Percentiles rank a stretch among this genome's conserved stretches.
phyloP scores from a whole-genome alignment of 1,140 invertebrate genomes.

The Mercenaria mercenaria region DNA sequence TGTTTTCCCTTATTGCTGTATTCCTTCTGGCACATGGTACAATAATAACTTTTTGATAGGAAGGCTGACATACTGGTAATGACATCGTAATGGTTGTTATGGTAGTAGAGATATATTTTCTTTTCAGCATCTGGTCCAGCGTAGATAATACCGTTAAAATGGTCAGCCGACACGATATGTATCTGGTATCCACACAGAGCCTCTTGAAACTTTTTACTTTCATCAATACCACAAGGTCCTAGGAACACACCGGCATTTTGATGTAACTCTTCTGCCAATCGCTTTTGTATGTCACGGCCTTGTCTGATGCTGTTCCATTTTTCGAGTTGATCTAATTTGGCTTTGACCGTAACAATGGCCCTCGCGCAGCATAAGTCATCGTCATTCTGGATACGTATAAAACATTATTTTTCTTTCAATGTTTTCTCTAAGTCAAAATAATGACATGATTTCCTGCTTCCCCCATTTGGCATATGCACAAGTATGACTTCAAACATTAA shows the following conservation, averaged over 20 bases:
- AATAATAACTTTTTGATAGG: constrained; percentile 52
- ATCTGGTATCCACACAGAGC: constrained; percentile 38
- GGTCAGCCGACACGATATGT: constrained; percentile 58
- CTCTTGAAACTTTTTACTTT: constrained; percentile 53
- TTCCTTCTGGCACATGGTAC: constrained; percentile 61
- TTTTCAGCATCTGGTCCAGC: constrained; percentile 57
- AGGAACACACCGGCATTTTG: constrained; percentile 1
- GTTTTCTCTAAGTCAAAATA: constrained; percentile 46
- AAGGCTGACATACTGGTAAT: constrained; percentile 66
- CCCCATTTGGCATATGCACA: constrained; percentile 53
- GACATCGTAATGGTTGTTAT: constrained; percentile 65
- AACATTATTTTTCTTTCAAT: constrained; percentile 43
- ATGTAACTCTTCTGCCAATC: constrained; percentile 45
- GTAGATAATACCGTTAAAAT: constrained; percentile 65
- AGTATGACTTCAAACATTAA: constrained; percentile 47
- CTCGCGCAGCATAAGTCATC: constrained; percentile 59
- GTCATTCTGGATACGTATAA: constrained; percentile 63
- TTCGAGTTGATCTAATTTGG: constrained; percentile 40
- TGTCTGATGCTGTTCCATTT: constrained; percentile 59
- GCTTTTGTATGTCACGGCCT: constrained; percentile 23
- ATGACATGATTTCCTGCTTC: constrained; percentile 10
- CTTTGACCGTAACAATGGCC: constrained; percentile 63
- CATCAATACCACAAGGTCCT: constrained; percentile 42
- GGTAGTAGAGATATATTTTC: constrained; percentile 62
- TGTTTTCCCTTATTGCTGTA: constrained; percentile 64